A percentile compares a stretch with the other conserved stretches of the same genome.
Conservation (phyloP, 1,140 invertebrate species). For the Planococcus citri region DNA sequence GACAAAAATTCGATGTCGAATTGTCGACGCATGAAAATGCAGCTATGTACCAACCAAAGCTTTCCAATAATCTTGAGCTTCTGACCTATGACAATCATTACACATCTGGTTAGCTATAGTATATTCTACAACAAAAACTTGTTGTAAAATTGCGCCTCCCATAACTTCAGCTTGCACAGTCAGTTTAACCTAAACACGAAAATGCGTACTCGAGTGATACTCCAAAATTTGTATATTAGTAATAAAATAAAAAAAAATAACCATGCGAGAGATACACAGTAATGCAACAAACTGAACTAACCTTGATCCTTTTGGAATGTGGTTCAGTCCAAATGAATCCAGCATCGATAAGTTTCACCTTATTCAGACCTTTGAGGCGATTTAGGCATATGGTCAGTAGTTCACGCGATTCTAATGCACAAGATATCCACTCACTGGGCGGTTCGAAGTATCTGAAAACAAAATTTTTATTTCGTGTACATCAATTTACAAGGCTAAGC, state of each 20-base stretch:
- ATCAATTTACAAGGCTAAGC: no score
- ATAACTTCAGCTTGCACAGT: slow-evolving; percentile 92
- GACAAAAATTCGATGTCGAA: slow-evolving; percentile 24
- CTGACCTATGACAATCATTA: slow-evolving; percentile 87
- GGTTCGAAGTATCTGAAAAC: slow-evolving; percentile 75
- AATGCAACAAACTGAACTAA: slow-evolving; percentile 34
- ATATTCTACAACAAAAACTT: slow-evolving; percentile 91
- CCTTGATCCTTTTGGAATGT: slow-evolving; percentile 94
- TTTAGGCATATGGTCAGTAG: slow-evolving; percentile 85
- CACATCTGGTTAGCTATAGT: slow-evolving; percentile 89
- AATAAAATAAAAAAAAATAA: slow-evolving; percentile 22
- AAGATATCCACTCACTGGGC: slow-evolving; percentile 79
- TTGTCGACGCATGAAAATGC: neutral
- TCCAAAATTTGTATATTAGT: no score
- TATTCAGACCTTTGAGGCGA: slow-evolving; percentile 81
- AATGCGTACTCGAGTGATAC: no score
- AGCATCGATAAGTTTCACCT: slow-evolving; percentile 86
- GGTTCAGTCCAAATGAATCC: slow-evolving; percentile 98
- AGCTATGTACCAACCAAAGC: slow-evolving; percentile 52
- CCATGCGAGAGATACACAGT: neutral
- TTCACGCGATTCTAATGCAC: slow-evolving; percentile 83
- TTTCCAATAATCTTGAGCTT: slow-evolving; percentile 97
- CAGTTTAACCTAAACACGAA: slow-evolving; percentile 70
- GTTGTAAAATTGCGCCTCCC: slow-evolving; percentile 68
- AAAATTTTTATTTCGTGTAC: neutral